A percentile compares a stretch with the other conserved stretches of the same genome.
phyloP scores from a whole-genome alignment of 2,113 vertebrate species.

The Probosciger aterrimus region DNA sequence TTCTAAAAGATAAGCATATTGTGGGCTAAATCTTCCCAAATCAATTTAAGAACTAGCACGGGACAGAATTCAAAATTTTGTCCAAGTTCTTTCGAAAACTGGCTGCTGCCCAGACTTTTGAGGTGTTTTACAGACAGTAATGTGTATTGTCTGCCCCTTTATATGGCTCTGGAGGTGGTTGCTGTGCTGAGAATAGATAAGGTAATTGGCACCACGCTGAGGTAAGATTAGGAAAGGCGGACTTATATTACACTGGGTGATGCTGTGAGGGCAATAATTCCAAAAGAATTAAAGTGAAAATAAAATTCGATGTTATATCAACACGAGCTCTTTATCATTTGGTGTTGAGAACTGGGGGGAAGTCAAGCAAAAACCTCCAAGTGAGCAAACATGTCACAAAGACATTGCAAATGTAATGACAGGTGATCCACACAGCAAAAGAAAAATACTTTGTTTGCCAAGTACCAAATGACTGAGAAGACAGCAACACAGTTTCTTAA shows the following conservation, averaged over 20 bases:
- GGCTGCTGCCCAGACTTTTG: background rate
- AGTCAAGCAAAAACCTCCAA: background rate
- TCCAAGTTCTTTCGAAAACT: conserved; percentile 19
- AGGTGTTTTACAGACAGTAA: background rate
- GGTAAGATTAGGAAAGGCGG: conserved; percentile 26
- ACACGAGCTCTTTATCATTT: background rate
- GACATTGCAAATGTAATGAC: background rate
- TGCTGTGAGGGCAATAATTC: background rate
- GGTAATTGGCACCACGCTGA: conserved; percentile 36
- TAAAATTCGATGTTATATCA: background rate
- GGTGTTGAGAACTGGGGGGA: background rate
- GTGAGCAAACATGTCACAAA: background rate
- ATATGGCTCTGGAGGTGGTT: background rate
- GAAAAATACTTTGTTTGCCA: background rate
- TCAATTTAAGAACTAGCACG: background rate
- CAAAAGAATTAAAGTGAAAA: background rate
- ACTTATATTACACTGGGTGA: background rate
- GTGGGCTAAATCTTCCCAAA: background rate
- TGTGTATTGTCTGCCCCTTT: background rate
- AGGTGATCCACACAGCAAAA: background rate
- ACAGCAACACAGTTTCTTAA: background rate
- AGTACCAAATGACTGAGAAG: background rate
- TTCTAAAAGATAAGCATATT: background rate
- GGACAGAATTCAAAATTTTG: background rate
- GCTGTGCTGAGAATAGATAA: conserved; percentile 35